Base-by-base conservation (phyloP, 2,888 invertebrate species). In the Orchestes rusci region DNA sequence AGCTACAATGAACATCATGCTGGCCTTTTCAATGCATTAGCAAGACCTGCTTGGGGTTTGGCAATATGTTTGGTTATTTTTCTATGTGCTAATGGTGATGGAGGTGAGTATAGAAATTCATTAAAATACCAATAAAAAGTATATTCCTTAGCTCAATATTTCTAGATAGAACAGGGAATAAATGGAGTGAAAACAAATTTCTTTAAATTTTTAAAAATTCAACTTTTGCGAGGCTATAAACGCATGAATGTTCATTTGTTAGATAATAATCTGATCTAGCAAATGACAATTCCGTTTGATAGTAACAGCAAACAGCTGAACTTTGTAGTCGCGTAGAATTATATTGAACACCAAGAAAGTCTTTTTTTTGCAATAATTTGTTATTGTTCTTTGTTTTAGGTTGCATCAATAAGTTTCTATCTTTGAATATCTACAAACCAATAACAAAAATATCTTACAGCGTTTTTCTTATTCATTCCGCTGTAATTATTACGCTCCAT, bases 381-480 rank as follows among this genome's bases (percentile, higher is more conserved):
- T n/a, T n/a, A n/a, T n/a, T n/a, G n/a, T n/a, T n/a, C n/a, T n/a
- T n/a, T n/a, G n/a, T n/a, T n/a, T n/a, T n/a, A n/a, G n/a, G n/a
- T n/a, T n/a, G n/a, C n/a, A 56, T 73, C 4, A 71, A 72, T 55
- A 70, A 70, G 68, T 68, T 73, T 47, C 59, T 73, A 0, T 70
- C 70, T 0, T 57, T 70, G 1, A 52, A 54, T 4, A 47, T 71
- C 28, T 73, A 71, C 69, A 70, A 71, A 57, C 58, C 73, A 3
- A 65, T 72, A 1, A 69, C 70, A 1, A 64, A 71, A 1, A 59
- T 74, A 3, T 72, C 73, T 0, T 73, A 70, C 45, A 71, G 70
- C 2, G 65, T 71, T 54, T 75, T 70, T 50, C 55, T 74, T 13
- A 53, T 69, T 0, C 73, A 74, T 51, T 53, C 67, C 10, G 63